Base-by-base conservation (phyloP, 2,888 invertebrate species). In the Aphrophora alni region DNA sequence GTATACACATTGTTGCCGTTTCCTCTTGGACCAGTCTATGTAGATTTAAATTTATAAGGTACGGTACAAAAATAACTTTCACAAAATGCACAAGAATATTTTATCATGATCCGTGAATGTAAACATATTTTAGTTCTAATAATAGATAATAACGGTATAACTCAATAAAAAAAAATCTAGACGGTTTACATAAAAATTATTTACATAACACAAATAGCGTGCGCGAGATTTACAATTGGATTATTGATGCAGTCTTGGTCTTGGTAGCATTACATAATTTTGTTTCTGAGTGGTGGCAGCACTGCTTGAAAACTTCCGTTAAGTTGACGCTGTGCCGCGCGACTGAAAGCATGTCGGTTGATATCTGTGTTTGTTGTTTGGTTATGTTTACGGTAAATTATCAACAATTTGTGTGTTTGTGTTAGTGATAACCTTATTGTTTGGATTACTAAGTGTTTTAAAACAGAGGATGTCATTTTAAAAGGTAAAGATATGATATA, bases 271-370 rank as follows among this genome's bases (percentile, higher is more conserved):
- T 59, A 59, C 59, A 59, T 59, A 59, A 59, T 59, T 59, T 59
- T 2, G 59, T 59, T 59, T 21, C 59, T 21, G n/a, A 2, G 21
- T n/a, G 21, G n/a, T 59, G 59, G 59, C 59, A 59, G 59, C 59
- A 59, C 59, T 59, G 59, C 10, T 59, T 21, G 59, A 59, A 21
- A 59, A 59, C 59, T 59, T 59, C 59, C 59, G 59, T 59, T 59
- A 59, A 59, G 59, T 59, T 59, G 59, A 21, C 59, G n/a, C 21
- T n/a, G 59, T 59, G 59, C 59, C 59, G 59, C 59, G 59, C 59
- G 59, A n/a, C 59, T 59, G 59, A 59, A 59, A 59, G 21, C 59
- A 59, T 59, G 59, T 59, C 59, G n/a, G 21, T 21, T 59, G 59
- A 3, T 59, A 59, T 59, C 59, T 59, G 59, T 59, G 59, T 59